Conservation (phyloP, 2,797 vertebrate genomes). For the Macropus fuliginosus region DNA sequence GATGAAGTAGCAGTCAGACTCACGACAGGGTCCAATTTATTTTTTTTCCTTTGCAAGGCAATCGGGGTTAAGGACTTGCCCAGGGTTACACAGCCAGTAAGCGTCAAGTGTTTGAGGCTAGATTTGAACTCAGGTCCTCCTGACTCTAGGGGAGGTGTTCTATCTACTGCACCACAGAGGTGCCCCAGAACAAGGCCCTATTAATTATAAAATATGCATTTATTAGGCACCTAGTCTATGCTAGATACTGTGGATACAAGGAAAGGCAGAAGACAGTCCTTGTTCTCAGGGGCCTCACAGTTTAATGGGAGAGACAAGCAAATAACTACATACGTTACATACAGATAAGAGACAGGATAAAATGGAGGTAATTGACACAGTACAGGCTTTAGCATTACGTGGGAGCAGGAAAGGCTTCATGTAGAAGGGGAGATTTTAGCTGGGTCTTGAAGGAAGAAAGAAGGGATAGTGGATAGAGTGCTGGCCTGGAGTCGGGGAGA, state of each 20-base stretch:
- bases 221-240: background rate
- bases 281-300: background rate
- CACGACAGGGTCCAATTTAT: background rate
- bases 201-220: background rate
- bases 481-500: background rate
- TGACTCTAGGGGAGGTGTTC: too few relatives aligned
- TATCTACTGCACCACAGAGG: too few relatives aligned
- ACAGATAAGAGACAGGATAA: background rate
- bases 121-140: too few relatives aligned
- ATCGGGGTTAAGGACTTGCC: too few relatives aligned
- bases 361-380: background rate
- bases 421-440: background rate
- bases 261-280: background rate
- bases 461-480: background rate
- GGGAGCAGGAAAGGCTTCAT: background rate
- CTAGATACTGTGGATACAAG: background rate
- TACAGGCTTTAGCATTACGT: background rate
- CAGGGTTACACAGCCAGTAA: too few relatives aligned
- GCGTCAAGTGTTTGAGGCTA: too few relatives aligned
- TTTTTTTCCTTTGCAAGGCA: too few relatives aligned
- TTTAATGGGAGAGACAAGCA: background rate
- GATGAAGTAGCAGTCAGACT: background rate
- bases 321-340: background rate
- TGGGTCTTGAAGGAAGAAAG: background rate
- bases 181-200: background rate